A percentile compares a stretch with the other conserved stretches of the same genome.
These are phyloP conservation scores for Thaumetopoea pityocampa DNA, from an alignment of 1,140 invertebrate species.

Conservation along the genomic window DNA sequence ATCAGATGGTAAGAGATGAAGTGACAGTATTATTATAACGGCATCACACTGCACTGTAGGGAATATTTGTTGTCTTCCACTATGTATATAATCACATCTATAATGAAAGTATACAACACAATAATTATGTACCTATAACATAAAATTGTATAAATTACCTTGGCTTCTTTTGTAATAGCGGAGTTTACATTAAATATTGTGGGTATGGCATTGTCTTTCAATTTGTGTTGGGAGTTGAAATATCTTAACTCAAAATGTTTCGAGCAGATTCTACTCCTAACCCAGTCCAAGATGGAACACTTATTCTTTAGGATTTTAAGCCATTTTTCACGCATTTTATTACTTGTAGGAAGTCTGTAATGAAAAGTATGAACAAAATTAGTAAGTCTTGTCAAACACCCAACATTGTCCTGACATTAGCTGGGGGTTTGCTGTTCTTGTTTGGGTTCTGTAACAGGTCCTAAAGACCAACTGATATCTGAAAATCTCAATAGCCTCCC, in stretches of 20 bases:
- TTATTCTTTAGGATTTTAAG: conserved; percentile 47
- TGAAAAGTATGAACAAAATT: no score
- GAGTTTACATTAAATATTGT: conserved; percentile 40
- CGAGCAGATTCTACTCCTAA: conserved; percentile 55
- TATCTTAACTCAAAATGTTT: conserved; percentile 59
- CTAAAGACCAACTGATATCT: not conserved
- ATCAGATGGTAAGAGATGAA: no score
- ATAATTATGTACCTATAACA: not conserved
- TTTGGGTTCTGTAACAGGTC: no score
- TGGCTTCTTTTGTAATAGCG: not conserved
- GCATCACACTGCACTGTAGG: no score
- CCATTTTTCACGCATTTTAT: conserved; percentile 59
- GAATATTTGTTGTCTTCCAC: no score
- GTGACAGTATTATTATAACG: no score
- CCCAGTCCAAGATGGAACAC: conserved; percentile 51
- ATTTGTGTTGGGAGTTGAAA: conserved; percentile 47
- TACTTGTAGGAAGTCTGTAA: conserved; percentile 46
- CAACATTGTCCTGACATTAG: no score
- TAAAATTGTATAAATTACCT: not conserved
- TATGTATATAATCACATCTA: no score
- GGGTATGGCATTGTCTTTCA: conserved; percentile 50
- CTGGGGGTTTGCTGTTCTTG: no score
- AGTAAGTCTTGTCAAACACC: no score
- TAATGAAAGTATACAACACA: no score
- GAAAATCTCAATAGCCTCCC: no score